These are phyloP conservation scores for Premnoplex brunnescens DNA, from an alignment of 2,797 vertebrate genomes.

Conservation along the genomic window DNA sequence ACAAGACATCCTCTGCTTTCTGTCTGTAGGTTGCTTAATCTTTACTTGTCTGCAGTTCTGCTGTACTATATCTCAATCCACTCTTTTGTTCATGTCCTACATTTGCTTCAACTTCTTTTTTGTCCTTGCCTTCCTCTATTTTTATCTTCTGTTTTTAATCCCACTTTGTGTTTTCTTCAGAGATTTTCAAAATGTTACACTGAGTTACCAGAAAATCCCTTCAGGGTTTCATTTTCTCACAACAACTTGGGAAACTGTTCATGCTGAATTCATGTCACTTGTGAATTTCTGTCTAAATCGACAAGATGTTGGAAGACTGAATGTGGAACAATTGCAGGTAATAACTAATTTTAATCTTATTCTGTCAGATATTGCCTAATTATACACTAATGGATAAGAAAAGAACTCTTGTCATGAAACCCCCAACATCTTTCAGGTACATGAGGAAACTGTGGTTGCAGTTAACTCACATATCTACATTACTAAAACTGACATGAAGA, in stretches of 20 bases:
- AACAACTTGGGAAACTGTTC: background rate
- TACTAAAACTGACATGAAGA: background rate
- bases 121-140: background rate
- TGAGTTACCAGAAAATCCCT: slow-evolving; percentile 21
- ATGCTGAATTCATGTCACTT: background rate
- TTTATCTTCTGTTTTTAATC: slow-evolving; percentile 12
- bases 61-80: background rate
- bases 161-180: background rate
- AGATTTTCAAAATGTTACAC: slow-evolving; percentile 12
- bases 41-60: background rate
- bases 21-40: background rate
- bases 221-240: slow-evolving; percentile 26
- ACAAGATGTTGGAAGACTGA: background rate
- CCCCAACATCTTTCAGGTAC: background rate
- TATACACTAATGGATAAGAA: background rate
- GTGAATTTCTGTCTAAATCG: background rate
- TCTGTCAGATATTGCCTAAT: background rate
- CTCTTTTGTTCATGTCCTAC: background rate
- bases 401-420: background rate
- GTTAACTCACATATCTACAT: background rate
- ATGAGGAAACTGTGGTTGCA: background rate
- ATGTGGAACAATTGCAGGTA: background rate
- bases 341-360: background rate
- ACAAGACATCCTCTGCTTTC: background rate
- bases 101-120: background rate